Evolutionary conservation across 1,140 invertebrate genomes (phyloP).

Genomic region (Bombus confusus): DNA sequence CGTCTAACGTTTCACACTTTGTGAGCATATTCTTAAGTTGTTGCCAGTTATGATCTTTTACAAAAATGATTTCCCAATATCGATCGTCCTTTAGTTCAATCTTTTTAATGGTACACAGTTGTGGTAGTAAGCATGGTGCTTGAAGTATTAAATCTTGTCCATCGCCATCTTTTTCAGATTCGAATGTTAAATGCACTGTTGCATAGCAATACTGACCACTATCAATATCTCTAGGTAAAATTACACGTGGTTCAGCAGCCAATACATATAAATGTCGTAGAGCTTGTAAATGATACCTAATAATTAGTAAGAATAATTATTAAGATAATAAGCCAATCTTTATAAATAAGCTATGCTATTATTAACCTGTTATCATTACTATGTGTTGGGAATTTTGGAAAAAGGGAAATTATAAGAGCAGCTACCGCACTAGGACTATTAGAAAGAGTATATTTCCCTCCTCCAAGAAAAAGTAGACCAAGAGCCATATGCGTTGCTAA

Average conservation of each 20-base stretch:
- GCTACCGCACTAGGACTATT: slow-evolving; percentile 93
- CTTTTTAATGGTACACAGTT: slow-evolving; percentile 89
- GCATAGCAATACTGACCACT: slow-evolving; percentile 91
- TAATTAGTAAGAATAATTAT: slow-evolving; percentile 25
- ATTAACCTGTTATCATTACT: slow-evolving; percentile 95
- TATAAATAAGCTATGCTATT: neutral
- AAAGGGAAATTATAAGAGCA: slow-evolving; percentile 95
- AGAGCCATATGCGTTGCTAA: slow-evolving; percentile 97
- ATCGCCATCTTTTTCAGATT: slow-evolving; percentile 82
- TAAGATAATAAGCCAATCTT: slow-evolving; percentile 2
- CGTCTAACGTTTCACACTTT: slow-evolving; percentile 88
- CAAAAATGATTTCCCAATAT: slow-evolving; percentile 94
- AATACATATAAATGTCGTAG: slow-evolving; percentile 97
- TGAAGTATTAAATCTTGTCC: slow-evolving; percentile 84
- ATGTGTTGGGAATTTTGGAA: slow-evolving; percentile 98
- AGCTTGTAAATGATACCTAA: slow-evolving; percentile 96
- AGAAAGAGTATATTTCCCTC: slow-evolving; percentile 93
- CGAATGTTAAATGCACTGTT: slow-evolving; percentile 86
- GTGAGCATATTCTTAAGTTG: slow-evolving; percentile 88
- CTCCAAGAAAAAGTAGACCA: slow-evolving; percentile 96
- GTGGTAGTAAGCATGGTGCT: slow-evolving; percentile 94
- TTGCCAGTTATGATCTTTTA: slow-evolving; percentile 92
- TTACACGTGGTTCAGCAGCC: slow-evolving; percentile 93
- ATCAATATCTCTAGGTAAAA: slow-evolving; percentile 93
- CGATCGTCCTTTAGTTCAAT: slow-evolving; percentile 91